These are phyloP conservation scores for Nyctereutes procyonoides DNA, from an alignment of 2,113 vertebrate species.

Conservation along the genomic window DNA sequence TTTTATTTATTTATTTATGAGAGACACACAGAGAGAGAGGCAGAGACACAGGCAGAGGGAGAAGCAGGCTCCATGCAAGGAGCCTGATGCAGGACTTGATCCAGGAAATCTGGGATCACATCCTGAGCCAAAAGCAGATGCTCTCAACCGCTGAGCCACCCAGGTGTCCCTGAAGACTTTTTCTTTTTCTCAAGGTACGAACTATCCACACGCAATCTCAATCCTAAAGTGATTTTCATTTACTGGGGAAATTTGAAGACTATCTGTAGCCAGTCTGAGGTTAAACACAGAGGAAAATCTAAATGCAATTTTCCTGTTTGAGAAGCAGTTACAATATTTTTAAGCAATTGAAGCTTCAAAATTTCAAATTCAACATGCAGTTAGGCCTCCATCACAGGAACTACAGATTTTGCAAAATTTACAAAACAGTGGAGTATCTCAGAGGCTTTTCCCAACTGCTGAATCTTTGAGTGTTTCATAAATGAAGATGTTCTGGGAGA, in stretches of 20 bases:
- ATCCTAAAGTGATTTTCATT: constrained; percentile 80
- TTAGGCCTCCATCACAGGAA: constrained; percentile 59
- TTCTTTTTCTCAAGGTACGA: constrained; percentile 65
- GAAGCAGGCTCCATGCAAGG: no score
- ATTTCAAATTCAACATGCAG: constrained; percentile 75
- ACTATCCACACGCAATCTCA: constrained; percentile 75
- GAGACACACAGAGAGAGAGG: no score
- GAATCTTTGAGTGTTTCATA: constrained; percentile 53
- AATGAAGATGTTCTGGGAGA: constrained; percentile 54
- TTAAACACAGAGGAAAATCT: constrained; percentile 80
- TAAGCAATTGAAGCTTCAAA: constrained; percentile 78
- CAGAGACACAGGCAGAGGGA: no score
- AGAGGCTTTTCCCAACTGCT: neutral
- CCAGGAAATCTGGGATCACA: no score
- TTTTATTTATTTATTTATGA: no score
- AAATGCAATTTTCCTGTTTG: constrained; percentile 80
- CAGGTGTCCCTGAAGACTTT: no score
- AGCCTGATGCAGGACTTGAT: no score
- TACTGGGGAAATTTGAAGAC: constrained; percentile 76
- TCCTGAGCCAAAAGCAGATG: no score
- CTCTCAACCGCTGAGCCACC: no score
- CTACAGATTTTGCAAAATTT: constrained; percentile 68
- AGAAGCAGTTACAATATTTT: constrained; percentile 82
- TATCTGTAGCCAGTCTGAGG: constrained; percentile 77
- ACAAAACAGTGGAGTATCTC: constrained; percentile 64